A percentile compares a stretch with the other conserved stretches of the same genome.
Conservation (phyloP, 2,797 vertebrate genomes). For the Merluccius polli region DNA sequence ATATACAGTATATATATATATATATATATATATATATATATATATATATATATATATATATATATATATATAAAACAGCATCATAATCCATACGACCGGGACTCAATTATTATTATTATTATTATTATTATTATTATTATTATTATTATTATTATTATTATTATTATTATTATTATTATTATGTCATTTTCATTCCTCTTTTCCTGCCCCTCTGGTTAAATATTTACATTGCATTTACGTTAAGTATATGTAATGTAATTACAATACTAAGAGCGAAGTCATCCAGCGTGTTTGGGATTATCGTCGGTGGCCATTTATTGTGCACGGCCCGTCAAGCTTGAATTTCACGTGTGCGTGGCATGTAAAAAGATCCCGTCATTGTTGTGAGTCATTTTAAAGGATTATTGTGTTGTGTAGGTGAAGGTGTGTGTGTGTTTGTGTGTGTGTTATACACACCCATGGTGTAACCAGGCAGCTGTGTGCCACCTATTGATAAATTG, state of each 20-base stretch:
- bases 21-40: too few species aligned
- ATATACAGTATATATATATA: too few species aligned
- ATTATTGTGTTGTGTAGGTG: conserved; percentile 7
- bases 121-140: too few species aligned
- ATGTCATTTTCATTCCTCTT: conserved; percentile 35
- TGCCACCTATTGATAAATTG: not conserved
- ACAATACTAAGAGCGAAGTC: conserved; percentile 18
- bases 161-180: too few species aligned
- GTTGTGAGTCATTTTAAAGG: conserved; percentile 18
- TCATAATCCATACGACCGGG: not conserved
- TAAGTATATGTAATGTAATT: not conserved
- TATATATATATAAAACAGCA: too few species aligned
- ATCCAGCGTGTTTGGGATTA: conserved; percentile 20
- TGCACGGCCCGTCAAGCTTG: conserved; percentile 18
- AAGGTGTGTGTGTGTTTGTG: conserved; percentile 3
- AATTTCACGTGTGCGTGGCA: conserved; percentile 32
- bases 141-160: too few species aligned
- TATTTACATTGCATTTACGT: conserved; percentile 48
- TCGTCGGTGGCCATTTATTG: conserved; percentile 11
- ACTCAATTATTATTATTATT: not conserved
- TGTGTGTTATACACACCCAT: conserved; percentile 3
- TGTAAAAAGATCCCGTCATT: conserved; percentile 18
- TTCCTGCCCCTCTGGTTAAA: conserved; percentile 49
- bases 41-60: too few species aligned
- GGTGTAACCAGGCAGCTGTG: not conserved